A percentile compares a stretch with the other conserved stretches of the same genome.
These are phyloP conservation scores for Urocitellus parryii DNA, from an alignment of 2,113 vertebrate species.

Conservation along the genomic window DNA sequence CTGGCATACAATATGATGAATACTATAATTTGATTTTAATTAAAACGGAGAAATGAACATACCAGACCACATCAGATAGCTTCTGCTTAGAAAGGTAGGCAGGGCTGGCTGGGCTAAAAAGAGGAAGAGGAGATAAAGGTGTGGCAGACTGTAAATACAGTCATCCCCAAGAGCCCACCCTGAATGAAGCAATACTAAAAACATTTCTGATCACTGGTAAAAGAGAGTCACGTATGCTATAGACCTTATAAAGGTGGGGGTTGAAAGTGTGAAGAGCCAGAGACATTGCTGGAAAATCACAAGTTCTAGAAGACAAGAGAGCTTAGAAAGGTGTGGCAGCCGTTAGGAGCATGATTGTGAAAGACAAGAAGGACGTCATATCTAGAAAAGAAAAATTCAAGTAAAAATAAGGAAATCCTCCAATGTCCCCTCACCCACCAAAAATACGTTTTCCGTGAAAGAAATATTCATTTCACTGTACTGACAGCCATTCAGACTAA, in stretches of 20 bases:
- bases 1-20: not conserved
- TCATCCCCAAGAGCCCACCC: not conserved
- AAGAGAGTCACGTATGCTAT: not conserved
- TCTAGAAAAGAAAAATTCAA: not conserved
- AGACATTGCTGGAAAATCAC: not conserved
- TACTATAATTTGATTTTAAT: not conserved
- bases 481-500: not conserved
- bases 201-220: not conserved
- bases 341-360: not conserved
- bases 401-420: not conserved
- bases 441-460: not conserved
- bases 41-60: not conserved
- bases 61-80: not conserved
- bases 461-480: not conserved
- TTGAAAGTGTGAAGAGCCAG: not conserved
- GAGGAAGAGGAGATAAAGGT: not conserved
- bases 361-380: not conserved
- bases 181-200: not conserved
- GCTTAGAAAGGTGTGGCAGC: not conserved
- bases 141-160: not conserved
- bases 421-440: not conserved
- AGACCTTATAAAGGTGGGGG: not conserved
- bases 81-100: not conserved
- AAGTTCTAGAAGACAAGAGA: not conserved
- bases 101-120: not conserved